Conservation (phyloP, 2,113 vertebrate genomes). For the Pogona vitticeps region DNA sequence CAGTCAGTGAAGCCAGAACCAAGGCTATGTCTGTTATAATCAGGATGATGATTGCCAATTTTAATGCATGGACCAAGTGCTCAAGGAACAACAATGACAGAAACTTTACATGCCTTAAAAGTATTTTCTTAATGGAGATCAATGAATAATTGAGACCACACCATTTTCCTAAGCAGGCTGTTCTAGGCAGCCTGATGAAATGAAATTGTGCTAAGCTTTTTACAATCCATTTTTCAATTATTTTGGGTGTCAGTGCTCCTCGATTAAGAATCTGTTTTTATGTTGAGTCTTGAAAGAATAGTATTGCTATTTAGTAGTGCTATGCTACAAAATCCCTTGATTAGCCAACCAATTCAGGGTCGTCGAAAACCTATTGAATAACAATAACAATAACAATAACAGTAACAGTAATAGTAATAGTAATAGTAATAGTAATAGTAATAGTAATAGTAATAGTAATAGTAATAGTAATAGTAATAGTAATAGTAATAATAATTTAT, state of each 20-base stretch:
- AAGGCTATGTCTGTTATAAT: neutral
- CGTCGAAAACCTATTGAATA: too few relatives aligned
- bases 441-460: too few relatives aligned
- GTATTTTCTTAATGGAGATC: neutral
- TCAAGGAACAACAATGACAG: too few relatives aligned
- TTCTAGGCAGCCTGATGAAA: neutral
- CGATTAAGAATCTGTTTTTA: neutral
- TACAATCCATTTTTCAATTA: neutral
- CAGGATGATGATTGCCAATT: too few relatives aligned
- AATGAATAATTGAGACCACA: neutral
- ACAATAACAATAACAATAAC: too few relatives aligned
- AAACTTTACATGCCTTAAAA: neutral
- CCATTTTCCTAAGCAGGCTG: neutral
- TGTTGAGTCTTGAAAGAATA: neutral
- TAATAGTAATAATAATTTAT: too few relatives aligned
- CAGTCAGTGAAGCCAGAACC: neutral
- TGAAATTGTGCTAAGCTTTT: neutral
- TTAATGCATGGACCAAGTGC: too few relatives aligned
- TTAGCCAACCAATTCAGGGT: too few relatives aligned
- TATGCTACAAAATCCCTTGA: too few relatives aligned
- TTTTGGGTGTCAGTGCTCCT: neutral
- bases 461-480: too few relatives aligned
- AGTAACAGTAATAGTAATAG: too few relatives aligned
- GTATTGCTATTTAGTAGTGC: neutral
- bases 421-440: too few relatives aligned